Percentiles rank a stretch among this genome's conserved stretches.
phyloP scores from a whole-genome alignment of 2,888 invertebrate species.

The Lasioglossum morio region DNA sequence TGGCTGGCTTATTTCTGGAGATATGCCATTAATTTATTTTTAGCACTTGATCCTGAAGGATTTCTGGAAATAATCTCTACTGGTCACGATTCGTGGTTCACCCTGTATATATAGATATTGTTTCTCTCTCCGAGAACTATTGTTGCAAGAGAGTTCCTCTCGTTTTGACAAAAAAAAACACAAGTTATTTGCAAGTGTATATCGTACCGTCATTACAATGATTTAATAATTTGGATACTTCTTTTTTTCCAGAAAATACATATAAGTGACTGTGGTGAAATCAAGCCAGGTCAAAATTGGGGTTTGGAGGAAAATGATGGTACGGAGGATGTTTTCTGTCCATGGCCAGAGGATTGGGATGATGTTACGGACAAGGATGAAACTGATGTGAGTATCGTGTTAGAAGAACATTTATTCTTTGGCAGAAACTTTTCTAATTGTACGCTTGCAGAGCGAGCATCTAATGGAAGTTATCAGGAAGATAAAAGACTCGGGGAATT shows the following conservation, averaged over 20 bases:
- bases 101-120: too few species aligned
- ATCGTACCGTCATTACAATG: background rate
- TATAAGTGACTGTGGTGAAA: conserved; percentile 90
- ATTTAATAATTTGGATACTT: background rate
- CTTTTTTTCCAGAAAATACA: conserved; percentile 70
- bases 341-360: conserved; percentile 92
- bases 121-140: background rate
- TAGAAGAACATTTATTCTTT: background rate
- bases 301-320: conserved; percentile 89
- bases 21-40: too few species aligned
- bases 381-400: conserved; percentile 64
- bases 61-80: too few species aligned
- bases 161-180: too few species aligned
- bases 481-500: conserved; percentile 91
- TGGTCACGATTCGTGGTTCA: too few species aligned
- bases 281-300: conserved; percentile 87
- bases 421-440: conserved; percentile 29
- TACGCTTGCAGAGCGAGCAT: conserved; percentile 84
- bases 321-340: conserved; percentile 89
- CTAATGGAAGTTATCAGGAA: conserved; percentile 86
- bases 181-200: background rate
- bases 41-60: too few species aligned
- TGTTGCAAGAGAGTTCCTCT: background rate
- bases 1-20: too few species aligned
- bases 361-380: conserved; percentile 62